phyloP scores from a whole-genome alignment of 2,797 vertebrate species.

The Rhodeus uyekii region DNA sequence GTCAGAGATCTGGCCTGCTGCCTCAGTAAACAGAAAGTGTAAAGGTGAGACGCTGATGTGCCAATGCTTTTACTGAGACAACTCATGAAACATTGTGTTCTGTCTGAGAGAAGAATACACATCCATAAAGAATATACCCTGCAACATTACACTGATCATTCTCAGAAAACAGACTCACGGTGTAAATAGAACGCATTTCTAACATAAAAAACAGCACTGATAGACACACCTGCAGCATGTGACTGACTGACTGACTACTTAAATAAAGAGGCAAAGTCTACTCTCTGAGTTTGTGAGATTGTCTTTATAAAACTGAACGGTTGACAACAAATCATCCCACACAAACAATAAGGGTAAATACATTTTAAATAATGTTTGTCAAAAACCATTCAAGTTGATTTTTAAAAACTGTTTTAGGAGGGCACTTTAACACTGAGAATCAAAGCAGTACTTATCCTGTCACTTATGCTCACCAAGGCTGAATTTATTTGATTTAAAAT shows the following conservation, averaged over 20 bases:
- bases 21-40: slow-evolving; percentile 40
- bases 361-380: no score
- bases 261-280: neutral
- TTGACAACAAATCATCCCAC: neutral
- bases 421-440: no score
- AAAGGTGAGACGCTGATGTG: slow-evolving; percentile 43
- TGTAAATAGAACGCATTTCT: neutral
- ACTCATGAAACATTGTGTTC: slow-evolving; percentile 40
- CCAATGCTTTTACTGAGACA: slow-evolving; percentile 44
- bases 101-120: neutral
- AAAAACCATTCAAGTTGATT: no score
- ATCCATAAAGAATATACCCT: slow-evolving; percentile 6
- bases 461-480: no score
- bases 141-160: neutral
- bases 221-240: neutral
- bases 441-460: no score
- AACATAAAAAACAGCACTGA: neutral
- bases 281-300: neutral
- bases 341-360: neutral
- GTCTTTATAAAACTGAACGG: neutral
- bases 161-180: neutral
- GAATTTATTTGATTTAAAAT: no score
- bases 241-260: neutral
- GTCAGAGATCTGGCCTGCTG: slow-evolving; percentile 35
- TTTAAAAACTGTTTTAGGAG: no score